Base-by-base conservation (phyloP, 2,797 vertebrate species). In the Gymnothorax reevesii region DNA sequence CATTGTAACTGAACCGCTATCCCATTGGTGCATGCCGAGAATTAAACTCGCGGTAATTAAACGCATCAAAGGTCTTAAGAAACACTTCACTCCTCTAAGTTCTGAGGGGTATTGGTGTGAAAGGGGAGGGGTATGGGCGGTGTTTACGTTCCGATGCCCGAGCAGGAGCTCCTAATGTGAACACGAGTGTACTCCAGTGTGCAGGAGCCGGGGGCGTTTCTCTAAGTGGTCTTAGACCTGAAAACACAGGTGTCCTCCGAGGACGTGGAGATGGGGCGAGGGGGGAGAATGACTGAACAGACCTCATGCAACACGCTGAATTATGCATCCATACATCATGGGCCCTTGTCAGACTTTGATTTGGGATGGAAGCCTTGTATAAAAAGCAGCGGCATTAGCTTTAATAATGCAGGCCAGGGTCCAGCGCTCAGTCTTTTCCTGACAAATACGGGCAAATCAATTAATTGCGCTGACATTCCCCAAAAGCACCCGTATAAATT, bases 211-310 rank as follows among this genome's bases (percentile, higher is more conserved):
- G 91, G 87, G 95, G 95, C 95, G 94, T 93, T 95, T 95, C 94
- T 96, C 94, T 94, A 95, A 96, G 94, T 96, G 95, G 93, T 95
- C 95, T 96, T 96, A 95, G 96, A 95, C 95, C 93, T 94, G 93
- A 94, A 94, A 96, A 95, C 93, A 94, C 95, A 95, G 95, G 94
- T 95, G 92, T 93, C 93, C 95, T 94, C 94, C 89, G 93, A 95
- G 92, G 95, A 91, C 91, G 93, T 94, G 92, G 95, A 91, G 92
- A 12, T 20, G 52, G 2, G 75, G 75, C 93, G 89, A 92, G 92
- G 90, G 92, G 91, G 89, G 88, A 90, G 90, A 88, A 27, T 89
- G 88, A 88, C 87, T 83, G 90, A 93, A 88, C 77, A 88, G 92
- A 91, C 88, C 87, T 90, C 84, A 89, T 92, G 91, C 92, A 93